phyloP scores from a whole-genome alignment of 2,888 invertebrate species.

The Rhagophthalmus giganteus region DNA sequence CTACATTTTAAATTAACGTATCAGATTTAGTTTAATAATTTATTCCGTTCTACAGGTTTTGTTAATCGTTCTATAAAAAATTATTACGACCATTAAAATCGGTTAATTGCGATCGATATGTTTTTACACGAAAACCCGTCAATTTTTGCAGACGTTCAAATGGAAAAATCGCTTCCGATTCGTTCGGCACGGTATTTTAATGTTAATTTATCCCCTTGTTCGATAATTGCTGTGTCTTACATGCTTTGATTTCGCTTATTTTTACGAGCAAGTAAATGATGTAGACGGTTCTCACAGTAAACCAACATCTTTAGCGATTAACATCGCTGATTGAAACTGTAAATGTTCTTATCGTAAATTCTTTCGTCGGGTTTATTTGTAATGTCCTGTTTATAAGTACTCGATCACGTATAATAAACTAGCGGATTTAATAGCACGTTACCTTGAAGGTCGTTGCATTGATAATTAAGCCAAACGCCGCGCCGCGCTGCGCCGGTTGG shows the following conservation, averaged over 20 bases:
- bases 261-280: background rate
- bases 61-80: no score
- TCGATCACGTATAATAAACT: background rate
- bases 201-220: background rate
- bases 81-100: background rate
- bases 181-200: no score
- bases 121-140: no score
- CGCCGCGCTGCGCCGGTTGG: no score
- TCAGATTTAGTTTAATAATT: no score
- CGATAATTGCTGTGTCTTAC: background rate
- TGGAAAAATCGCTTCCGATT: no score
- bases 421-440: background rate
- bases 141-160: no score
- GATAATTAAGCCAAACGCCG: background rate
- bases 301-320: background rate
- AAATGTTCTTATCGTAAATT: background rate
- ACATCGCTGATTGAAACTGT: background rate
- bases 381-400: background rate
- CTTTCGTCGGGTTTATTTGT: background rate
- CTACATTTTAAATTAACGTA: no score
- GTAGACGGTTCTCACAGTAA: background rate
- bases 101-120: background rate
- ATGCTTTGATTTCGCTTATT: background rate
- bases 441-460: background rate
- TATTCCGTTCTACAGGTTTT: no score